phyloP scores from a whole-genome alignment of 2,113 vertebrate species.

The Dipodomys stephensi region DNA sequence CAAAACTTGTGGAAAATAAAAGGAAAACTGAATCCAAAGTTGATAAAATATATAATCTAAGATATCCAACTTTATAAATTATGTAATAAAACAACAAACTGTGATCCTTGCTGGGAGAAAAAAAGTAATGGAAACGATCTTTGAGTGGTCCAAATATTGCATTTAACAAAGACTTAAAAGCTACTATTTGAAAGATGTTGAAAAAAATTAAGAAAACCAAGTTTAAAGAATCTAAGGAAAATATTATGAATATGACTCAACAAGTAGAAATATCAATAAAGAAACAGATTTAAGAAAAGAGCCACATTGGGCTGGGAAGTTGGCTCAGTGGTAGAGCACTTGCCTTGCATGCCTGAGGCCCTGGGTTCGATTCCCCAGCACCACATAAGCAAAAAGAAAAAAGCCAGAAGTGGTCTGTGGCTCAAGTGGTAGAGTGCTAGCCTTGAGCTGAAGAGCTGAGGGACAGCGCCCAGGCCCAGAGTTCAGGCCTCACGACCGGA shows the following conservation, averaged over 20 bases:
- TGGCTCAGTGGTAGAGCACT: too few relatives aligned
- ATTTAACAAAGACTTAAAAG: constrained; percentile 65
- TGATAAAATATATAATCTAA: not conserved
- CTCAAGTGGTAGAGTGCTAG: too few relatives aligned
- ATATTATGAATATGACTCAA: constrained; percentile 69
- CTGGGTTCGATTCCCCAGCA: too few relatives aligned
- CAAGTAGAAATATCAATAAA: constrained; percentile 57
- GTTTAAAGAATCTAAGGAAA: constrained; percentile 67
- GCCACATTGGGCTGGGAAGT: not conserved
- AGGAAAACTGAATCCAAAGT: constrained; percentile 37
- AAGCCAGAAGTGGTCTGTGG: too few relatives aligned
- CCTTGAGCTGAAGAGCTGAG: too few relatives aligned
- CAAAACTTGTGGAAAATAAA: constrained; percentile 19
- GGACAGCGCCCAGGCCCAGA: too few relatives aligned
- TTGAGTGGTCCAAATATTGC: not conserved
- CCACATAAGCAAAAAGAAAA: too few relatives aligned
- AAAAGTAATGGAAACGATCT: not conserved
- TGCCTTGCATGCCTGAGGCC: too few relatives aligned
- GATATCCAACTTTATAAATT: constrained; percentile 17
- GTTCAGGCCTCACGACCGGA: too few relatives aligned
- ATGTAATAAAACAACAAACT: not conserved
- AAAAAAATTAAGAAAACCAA: constrained; percentile 35
- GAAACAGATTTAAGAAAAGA: not conserved
- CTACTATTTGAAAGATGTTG: constrained; percentile 50
- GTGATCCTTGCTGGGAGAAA: not conserved